Evolutionary conservation across 2,888 invertebrate genomes (phyloP).

Genomic region (Thymelicus sylvestris): DNA sequence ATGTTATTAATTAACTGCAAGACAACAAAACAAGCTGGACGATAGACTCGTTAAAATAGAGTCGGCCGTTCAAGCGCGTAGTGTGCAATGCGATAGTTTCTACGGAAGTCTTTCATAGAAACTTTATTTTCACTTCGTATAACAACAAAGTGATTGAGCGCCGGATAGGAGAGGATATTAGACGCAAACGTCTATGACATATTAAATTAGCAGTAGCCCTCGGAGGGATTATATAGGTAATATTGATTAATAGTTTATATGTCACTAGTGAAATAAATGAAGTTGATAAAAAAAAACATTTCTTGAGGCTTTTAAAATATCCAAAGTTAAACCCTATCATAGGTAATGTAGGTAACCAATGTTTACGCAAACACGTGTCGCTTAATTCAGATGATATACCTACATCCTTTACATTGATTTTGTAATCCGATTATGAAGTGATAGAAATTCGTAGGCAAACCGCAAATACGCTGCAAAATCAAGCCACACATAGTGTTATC

Average conservation of each 20-base stretch:
- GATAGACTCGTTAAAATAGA: conserved; percentile 22
- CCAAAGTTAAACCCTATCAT: background rate
- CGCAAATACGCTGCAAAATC: conserved; percentile 11
- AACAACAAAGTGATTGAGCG: background rate
- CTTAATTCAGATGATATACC: background rate
- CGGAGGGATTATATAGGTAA: too few species aligned
- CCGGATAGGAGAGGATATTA: too few species aligned
- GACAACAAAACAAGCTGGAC: conserved; percentile 35
- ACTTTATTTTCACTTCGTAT: background rate
- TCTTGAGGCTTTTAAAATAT: too few species aligned
- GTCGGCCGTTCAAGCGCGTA: conserved; percentile 2
- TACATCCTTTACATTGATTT: background rate
- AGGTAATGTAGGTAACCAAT: background rate
- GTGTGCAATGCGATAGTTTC: conserved; percentile 5
- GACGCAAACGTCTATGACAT: too few species aligned
- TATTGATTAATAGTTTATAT: too few species aligned
- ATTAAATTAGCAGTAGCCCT: too few species aligned
- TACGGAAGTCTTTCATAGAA: background rate
- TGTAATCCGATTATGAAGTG: conserved; percentile 5
- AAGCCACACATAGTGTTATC: conserved; percentile 1
- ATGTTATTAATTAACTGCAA: conserved; percentile 23
- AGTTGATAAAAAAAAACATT: too few species aligned
- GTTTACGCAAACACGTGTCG: background rate
- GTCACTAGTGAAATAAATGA: too few species aligned
- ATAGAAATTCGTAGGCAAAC: conserved; percentile 16